These are phyloP conservation scores for Podabrus alpinus DNA, from an alignment of 2,888 invertebrate species.

Conservation along the genomic window DNA sequence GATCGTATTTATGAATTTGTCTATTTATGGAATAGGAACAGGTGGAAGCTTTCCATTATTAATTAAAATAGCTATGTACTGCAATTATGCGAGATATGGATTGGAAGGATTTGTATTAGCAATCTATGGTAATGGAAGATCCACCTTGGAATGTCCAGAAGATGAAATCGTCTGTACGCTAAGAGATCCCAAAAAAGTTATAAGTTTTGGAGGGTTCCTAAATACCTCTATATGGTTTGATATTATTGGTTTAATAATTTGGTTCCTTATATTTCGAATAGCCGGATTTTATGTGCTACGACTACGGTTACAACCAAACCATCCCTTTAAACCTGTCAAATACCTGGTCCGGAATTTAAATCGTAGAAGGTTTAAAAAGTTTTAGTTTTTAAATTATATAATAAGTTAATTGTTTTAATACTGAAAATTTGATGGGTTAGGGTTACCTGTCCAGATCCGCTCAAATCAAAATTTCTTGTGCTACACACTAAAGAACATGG, in stretches of 20 bases:
- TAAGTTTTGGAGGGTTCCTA: slow-evolving; percentile 76
- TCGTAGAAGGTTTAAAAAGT: too few relatives aligned
- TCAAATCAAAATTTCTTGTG: too few relatives aligned
- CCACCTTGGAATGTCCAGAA: slow-evolving; percentile 75
- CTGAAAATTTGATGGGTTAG: too few relatives aligned
- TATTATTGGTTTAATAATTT: slow-evolving; percentile 64
- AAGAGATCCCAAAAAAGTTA: slow-evolving; percentile 72
- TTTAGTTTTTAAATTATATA: too few relatives aligned
- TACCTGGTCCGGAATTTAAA: too few relatives aligned
- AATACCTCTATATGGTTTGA: slow-evolving; percentile 71
- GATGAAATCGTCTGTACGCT: slow-evolving; percentile 76
- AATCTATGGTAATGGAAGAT: slow-evolving; percentile 75
- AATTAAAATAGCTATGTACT: slow-evolving; percentile 77
- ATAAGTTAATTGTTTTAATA: too few relatives aligned
- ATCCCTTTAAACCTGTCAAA: not conserved
- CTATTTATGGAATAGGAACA: slow-evolving; percentile 82
- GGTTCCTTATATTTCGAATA: slow-evolving; percentile 67
- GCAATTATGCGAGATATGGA: slow-evolving; percentile 74
- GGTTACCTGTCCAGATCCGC: too few relatives aligned
- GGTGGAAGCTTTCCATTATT: slow-evolving; percentile 68
- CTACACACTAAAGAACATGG: too few relatives aligned
- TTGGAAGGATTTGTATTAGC: slow-evolving; percentile 77
- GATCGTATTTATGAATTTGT: slow-evolving; percentile 85
- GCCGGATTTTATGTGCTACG: slow-evolving; percentile 73
- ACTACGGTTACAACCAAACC: slow-evolving; percentile 69